phyloP scores from a whole-genome alignment of 2,888 invertebrate species.

The Kryphioiulus occultus region DNA sequence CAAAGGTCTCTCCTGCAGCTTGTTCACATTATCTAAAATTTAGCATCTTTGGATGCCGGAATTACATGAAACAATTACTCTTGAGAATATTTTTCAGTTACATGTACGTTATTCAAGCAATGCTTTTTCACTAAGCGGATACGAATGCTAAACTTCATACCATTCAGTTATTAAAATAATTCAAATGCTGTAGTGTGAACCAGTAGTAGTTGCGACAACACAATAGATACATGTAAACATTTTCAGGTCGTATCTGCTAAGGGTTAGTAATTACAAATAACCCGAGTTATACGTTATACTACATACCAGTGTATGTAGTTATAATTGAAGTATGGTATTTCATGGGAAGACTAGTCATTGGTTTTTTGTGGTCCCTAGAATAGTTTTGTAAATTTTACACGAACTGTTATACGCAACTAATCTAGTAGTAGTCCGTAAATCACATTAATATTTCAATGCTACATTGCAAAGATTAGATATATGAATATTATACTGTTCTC shows the following conservation, averaged over 20 bases:
- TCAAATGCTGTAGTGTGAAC: background rate
- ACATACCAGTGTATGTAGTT: no score
- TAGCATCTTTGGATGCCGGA: no score
- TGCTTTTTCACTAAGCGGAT: no score
- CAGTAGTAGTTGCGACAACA: background rate
- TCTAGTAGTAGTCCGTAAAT: background rate
- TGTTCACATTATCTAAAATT: no score
- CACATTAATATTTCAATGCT: background rate
- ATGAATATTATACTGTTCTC: background rate
- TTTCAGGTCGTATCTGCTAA: background rate
- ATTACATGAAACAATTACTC: no score
- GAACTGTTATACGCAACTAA: background rate
- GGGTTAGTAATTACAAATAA: slow-evolving; percentile 5
- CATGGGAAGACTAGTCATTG: slow-evolving; percentile 21
- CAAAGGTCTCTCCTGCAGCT: no score
- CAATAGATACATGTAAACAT: background rate
- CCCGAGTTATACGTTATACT: background rate
- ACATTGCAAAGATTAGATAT: background rate
- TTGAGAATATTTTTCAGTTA: no score
- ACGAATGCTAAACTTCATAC: no score
- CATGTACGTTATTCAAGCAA: no score
- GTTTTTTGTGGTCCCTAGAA: background rate
- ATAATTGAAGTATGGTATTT: background rate
- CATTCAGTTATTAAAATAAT: no score
- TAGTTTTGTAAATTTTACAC: background rate